phyloP scores from a whole-genome alignment of 2,797 vertebrate species.

The Rhabdophis nuchalis region DNA sequence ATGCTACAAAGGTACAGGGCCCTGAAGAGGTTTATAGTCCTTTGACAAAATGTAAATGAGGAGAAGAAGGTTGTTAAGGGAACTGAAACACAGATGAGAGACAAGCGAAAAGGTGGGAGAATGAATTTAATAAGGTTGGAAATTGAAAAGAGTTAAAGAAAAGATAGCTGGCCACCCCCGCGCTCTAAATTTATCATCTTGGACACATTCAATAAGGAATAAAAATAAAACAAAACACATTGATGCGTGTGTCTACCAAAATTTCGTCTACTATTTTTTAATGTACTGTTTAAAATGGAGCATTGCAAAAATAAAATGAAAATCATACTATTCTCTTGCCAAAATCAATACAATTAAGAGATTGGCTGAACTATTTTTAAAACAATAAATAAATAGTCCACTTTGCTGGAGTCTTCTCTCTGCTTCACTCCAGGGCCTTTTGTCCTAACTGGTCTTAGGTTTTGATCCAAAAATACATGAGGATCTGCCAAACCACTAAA shows the following conservation, averaged over 20 bases:
- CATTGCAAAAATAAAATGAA: conserved; percentile 67
- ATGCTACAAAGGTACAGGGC: neutral
- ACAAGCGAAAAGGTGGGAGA: conserved; percentile 9
- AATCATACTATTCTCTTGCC: conserved; percentile 75
- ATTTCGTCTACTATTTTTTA: conserved; percentile 75
- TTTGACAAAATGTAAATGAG: neutral
- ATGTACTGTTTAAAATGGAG: conserved; percentile 69
- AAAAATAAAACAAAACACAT: conserved; percentile 54
- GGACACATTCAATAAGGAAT: conserved; percentile 34
- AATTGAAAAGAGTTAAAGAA: conserved; percentile 40
- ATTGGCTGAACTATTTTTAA: conserved; percentile 74
- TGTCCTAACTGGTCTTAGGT: conserved; percentile 69
- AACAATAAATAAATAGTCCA: conserved; percentile 73
- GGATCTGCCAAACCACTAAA: conserved; percentile 76
- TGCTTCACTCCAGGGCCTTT: conserved; percentile 72
- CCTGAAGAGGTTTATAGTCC: neutral
- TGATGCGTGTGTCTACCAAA: conserved; percentile 67
- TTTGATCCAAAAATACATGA: conserved; percentile 74
- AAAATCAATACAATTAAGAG: conserved; percentile 76
- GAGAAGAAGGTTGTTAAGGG: neutral
- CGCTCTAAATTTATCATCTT: conserved; percentile 52
- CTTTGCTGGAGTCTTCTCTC: conserved; percentile 73
- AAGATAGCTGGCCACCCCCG: conserved; percentile 32
- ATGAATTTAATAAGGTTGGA: conserved; percentile 33
- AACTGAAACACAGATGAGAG: neutral